Evolutionary conservation across 1,140 invertebrate genomes (phyloP), one percentile per base, ranked within the genome.

Genomic region (Palaemon carinicauda): DNA sequence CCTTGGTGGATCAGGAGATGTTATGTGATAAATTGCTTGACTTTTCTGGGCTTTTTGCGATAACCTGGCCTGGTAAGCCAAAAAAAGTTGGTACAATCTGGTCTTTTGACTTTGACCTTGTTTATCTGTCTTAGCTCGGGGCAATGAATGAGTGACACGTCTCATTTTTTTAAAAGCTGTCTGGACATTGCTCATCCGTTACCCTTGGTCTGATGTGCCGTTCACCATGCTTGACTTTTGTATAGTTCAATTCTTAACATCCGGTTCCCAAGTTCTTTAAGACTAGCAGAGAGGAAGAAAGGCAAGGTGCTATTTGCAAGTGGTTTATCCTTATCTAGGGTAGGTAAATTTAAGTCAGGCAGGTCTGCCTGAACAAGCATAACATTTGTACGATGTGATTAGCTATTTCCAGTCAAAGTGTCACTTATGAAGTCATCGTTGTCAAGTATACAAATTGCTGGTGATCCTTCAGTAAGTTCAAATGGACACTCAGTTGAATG

Each of bases 341-440:
- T 60, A 27, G 19, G 19, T 60, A n/a, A 5, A 60, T 60, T 41
- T 41, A 41, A 12, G 3, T 60, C 27, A 77, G 17, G 50, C 12
- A 41, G 14, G 1, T 77, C 31, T 41, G 14, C 31, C 41, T 77
- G 29, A 4, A 77, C 31, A 77, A 77, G 41, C 74, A 77, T 77
- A 4, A 77, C 74, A 21, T 77, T 77, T 19, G 74, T 77, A 41
- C 74, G 1, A 51, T 33, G 74, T 41, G 74, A 29, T 41, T 77
- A 41, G 21, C 21, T 31, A 33, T 14, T 21, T 17, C 74, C 74
- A 31, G 74, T 77, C 74, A 77, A 71, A 29, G 74, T 77, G 31
- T 77, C 74, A 31, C 24, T 77, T 33, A 3, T 77, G 41, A 77
- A 77, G 31, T 77, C 74, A 41, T 77, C 74, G 15, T 77, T 77